Percentiles rank a stretch among this genome's conserved stretches.
phyloP scores from a whole-genome alignment of 2,797 vertebrate species.

The Sebastes alutus region DNA sequence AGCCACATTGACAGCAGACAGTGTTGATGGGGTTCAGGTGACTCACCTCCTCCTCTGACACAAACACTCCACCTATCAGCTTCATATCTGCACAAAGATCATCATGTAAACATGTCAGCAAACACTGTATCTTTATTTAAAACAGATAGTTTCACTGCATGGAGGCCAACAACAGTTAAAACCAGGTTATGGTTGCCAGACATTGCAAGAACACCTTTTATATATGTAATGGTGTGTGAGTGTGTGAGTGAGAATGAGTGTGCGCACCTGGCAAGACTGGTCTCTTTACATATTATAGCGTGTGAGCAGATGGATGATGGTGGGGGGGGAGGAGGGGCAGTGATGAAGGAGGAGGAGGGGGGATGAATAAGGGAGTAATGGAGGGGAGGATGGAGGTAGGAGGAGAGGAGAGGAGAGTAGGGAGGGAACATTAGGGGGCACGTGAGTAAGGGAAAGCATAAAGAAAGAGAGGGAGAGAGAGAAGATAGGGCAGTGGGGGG shows the following conservation, averaged over 20 bases:
- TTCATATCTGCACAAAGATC: not conserved
- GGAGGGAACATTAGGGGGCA: not conserved
- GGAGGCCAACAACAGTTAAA: not conserved
- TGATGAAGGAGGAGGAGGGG: not conserved
- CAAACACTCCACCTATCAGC: not conserved
- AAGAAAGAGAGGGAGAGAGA: not conserved
- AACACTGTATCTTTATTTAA: not conserved
- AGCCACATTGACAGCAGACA: not conserved
- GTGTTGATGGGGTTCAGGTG: not conserved
- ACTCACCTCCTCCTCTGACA: not conserved
- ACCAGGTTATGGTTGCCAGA: not conserved
- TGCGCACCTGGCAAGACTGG: not conserved
- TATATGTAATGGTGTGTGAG: not conserved
- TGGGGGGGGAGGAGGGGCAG: slow-evolving; percentile 30
- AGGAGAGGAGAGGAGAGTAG: not conserved
- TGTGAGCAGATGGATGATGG: slow-evolving; percentile 59
- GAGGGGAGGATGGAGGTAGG: not conserved
- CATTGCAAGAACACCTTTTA: not conserved
- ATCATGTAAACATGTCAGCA: not conserved
- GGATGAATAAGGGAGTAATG: slow-evolving; percentile 4
- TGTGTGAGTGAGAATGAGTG: not conserved
- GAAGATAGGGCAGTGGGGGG: not conserved
- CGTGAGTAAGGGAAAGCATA: not conserved
- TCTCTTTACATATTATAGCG: slow-evolving; percentile 21
- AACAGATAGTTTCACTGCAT: not conserved